phyloP scores from a whole-genome alignment of 1,140 invertebrate genomes.

The Dufourea novaeangliae region DNA sequence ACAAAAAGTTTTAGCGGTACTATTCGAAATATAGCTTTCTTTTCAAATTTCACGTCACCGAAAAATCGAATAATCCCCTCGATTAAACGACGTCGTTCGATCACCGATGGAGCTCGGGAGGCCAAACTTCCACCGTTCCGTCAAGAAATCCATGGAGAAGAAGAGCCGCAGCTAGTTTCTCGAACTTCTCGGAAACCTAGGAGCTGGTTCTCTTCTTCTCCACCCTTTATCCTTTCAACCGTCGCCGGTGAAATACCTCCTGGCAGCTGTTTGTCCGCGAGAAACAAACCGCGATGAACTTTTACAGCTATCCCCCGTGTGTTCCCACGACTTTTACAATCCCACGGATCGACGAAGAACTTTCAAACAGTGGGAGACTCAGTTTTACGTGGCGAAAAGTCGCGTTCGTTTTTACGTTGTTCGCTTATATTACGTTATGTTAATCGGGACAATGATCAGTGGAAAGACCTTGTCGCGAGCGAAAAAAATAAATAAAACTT shows the following conservation, averaged over 20 bases:
- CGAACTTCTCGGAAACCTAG: conserved; percentile 29
- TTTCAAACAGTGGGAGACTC: conserved; percentile 34
- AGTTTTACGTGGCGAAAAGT: background rate
- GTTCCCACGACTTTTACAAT: conserved; percentile 13
- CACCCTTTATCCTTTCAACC: conserved; percentile 17
- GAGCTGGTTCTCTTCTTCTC: too few species aligned
- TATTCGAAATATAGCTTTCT: too few species aligned
- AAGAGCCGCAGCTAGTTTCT: background rate
- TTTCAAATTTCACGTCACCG: too few species aligned
- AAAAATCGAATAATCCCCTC: too few species aligned
- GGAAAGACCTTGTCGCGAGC: too few species aligned
- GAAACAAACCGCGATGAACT: conserved; percentile 67
- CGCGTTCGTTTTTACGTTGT: background rate
- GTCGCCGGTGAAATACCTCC: conserved; percentile 42
- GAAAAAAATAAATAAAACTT: too few species aligned
- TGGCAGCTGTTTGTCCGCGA: conserved; percentile 61
- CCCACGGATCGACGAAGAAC: conserved; percentile 22
- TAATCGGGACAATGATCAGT: too few species aligned
- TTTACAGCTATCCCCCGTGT: conserved; percentile 30
- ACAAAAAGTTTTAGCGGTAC: too few species aligned
- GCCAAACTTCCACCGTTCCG: background rate
- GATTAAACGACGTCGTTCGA: too few species aligned
- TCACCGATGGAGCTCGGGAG: background rate
- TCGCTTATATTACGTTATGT: background rate
- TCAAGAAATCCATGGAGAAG: background rate